Conservation (phyloP, 2,113 vertebrate species). For the Equus przewalskii region DNA sequence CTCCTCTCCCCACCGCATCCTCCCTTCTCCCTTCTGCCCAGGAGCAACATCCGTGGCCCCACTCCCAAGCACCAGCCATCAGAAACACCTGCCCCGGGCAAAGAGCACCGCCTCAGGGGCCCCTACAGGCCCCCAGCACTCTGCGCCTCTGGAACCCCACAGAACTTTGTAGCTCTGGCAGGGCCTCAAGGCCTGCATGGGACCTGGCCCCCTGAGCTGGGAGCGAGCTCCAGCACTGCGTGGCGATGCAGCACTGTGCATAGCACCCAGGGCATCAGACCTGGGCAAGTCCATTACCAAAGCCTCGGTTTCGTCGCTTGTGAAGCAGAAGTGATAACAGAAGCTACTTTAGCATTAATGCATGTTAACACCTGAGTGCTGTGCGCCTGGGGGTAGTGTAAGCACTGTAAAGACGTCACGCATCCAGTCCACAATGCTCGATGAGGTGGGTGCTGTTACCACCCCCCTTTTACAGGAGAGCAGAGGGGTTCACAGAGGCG, state of each 20-base stretch:
- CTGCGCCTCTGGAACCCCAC: neutral
- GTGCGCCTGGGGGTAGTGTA: neutral
- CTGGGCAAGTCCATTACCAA: neutral
- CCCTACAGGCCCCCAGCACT: fast-evolving
- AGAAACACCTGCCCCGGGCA: neutral
- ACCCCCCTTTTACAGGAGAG: neutral
- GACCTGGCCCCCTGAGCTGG: neutral
- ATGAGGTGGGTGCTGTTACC: neutral
- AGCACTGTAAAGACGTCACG: neutral
- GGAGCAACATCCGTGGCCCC: neutral
- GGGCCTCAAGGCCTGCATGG: neutral
- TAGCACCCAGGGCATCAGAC: neutral
- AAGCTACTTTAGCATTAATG: neutral
- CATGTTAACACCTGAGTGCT: neutral
- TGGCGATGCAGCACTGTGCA: neutral
- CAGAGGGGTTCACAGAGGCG: neutral
- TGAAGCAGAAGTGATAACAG: neutral
- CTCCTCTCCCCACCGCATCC: neutral
- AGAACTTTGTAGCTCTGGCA: neutral
- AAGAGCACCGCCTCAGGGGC: neutral
- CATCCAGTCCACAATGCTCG: neutral
- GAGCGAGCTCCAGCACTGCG: neutral
- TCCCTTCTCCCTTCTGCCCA: neutral
- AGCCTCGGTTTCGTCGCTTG: neutral
- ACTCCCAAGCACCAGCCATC: neutral